A percentile compares a stretch with the other conserved stretches of the same genome.
These are phyloP conservation scores for Drosophila nr. medialis DNA, from an alignment of 2,888 invertebrate genomes.

Conservation along the genomic window DNA sequence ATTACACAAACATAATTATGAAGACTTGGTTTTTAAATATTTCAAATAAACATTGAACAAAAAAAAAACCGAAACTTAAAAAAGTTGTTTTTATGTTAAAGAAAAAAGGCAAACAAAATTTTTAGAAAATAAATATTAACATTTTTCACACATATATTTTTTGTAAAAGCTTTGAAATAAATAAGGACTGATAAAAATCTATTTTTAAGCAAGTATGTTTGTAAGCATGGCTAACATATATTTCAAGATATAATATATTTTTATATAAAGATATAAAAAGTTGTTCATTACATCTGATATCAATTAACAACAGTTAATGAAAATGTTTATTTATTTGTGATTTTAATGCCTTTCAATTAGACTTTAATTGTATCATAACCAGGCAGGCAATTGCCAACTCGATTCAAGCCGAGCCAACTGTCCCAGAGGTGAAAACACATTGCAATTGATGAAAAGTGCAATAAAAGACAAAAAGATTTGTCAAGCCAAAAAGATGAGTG, in stretches of 20 bases:
- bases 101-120: no score
- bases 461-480: constrained; percentile 37
- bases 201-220: no score
- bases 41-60: not conserved
- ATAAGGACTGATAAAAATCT: not conserved
- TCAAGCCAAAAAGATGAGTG: constrained; percentile 24
- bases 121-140: no score
- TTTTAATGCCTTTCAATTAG: constrained; percentile 19
- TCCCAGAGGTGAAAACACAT: constrained; percentile 11
- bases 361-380: constrained; percentile 41
- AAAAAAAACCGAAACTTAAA: no score
- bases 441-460: constrained; percentile 36
- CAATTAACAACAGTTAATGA: not conserved
- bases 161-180: no score
- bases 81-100: no score
- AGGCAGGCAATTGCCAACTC: constrained; percentile 34
- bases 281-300: no score
- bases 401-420: constrained; percentile 31
- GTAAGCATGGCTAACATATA: no score
- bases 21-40: not conserved
- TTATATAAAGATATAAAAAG: not conserved
- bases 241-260: no score
- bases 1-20: not conserved
- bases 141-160: no score
- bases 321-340: constrained; percentile 14